phyloP scores from a whole-genome alignment of 2,113 vertebrate species.

The Cheirogaleus medius region DNA sequence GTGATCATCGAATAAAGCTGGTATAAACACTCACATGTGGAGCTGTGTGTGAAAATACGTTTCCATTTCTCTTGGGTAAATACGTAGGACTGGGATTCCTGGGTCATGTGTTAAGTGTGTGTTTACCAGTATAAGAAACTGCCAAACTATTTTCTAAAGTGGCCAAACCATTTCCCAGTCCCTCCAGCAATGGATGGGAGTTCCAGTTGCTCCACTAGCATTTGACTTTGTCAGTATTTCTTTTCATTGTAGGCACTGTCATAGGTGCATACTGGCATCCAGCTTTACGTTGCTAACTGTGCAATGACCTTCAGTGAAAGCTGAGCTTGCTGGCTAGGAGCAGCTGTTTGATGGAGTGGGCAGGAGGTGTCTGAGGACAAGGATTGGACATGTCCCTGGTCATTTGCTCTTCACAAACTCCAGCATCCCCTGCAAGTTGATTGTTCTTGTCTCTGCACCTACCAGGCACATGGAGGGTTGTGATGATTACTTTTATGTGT shows the following conservation, averaged over 20 bases:
- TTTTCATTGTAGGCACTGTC: background rate
- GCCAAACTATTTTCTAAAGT: background rate
- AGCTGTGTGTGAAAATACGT: background rate
- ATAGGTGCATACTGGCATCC: background rate
- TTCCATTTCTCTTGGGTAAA: background rate
- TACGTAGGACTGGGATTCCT: background rate
- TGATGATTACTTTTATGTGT: background rate
- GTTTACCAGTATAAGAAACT: background rate
- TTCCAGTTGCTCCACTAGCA: background rate
- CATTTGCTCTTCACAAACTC: background rate
- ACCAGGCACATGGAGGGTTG: accelerated
- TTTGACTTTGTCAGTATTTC: background rate
- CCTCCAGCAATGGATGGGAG: background rate
- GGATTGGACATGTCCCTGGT: background rate
- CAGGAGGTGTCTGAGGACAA: background rate
- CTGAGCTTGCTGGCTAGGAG: background rate
- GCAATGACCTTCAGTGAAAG: background rate
- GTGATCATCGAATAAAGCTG: background rate
- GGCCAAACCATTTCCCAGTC: too few species aligned
- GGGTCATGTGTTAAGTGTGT: too few species aligned
- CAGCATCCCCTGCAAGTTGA: background rate
- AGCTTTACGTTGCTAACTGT: too few species aligned
- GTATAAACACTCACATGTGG: background rate
- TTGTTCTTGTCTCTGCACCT: background rate
- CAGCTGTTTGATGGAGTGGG: background rate